Percentiles rank a stretch among this genome's conserved stretches.
phyloP scores from a whole-genome alignment of 2,797 vertebrate genomes.

The Melanotaenia pygmaea region DNA sequence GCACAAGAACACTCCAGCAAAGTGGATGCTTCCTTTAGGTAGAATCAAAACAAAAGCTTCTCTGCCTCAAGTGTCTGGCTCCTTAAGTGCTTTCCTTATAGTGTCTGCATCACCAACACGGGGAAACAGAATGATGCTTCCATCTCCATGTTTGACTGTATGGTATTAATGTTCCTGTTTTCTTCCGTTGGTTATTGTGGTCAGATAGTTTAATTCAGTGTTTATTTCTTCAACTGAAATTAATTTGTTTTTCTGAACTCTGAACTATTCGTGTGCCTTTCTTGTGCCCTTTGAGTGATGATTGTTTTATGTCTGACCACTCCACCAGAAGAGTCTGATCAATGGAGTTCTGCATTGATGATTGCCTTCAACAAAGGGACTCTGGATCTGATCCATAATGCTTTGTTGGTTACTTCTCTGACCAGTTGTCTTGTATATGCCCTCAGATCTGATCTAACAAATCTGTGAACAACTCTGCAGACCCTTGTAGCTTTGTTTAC shows the following conservation, averaged over 20 bases:
- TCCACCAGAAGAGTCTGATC: too few species aligned
- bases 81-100: slow-evolving; percentile 17
- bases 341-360: background rate
- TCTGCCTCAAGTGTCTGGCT: slow-evolving; percentile 21
- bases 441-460: background rate
- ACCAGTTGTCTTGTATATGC: too few species aligned
- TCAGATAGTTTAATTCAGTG: too few species aligned
- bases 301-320: background rate
- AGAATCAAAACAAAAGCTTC: slow-evolving; percentile 8
- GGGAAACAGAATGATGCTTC: background rate
- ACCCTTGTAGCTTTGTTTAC: background rate
- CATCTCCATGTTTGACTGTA: background rate
- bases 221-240: too few species aligned
- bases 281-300: background rate
- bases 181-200: background rate
- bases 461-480: background rate
- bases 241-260: too few species aligned
- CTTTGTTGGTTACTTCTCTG: slow-evolving; percentile 1
- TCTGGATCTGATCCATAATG: too few species aligned
- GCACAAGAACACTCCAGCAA: slow-evolving; percentile 32
- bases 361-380: background rate
- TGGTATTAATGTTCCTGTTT: background rate
- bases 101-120: slow-evolving; percentile 11
- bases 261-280: background rate
- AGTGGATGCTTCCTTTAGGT: slow-evolving; percentile 27